These are phyloP conservation scores for Psophia crepitans DNA, from an alignment of 2,113 vertebrate genomes.

Conservation along the genomic window DNA sequence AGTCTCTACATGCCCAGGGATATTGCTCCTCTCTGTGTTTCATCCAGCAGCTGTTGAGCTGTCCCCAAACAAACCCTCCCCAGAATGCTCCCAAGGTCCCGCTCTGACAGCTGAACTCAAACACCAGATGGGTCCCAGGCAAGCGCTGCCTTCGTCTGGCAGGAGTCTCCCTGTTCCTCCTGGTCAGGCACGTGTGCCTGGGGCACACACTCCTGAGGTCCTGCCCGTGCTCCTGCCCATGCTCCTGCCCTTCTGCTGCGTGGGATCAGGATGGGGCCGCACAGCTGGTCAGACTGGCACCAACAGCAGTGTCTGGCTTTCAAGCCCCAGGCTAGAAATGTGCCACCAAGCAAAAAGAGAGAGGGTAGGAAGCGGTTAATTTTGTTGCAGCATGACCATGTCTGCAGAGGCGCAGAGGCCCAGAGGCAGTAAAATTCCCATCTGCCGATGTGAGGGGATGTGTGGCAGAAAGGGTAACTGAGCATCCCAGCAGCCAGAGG, in stretches of 20 bases:
- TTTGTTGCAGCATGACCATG: accelerated
- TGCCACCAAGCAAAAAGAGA: neutral
- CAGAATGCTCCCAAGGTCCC: accelerated
- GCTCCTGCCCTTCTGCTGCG: accelerated
- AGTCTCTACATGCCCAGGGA: neutral
- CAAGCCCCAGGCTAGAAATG: neutral
- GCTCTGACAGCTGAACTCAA: neutral
- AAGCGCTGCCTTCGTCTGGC: accelerated
- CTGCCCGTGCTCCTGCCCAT: neutral
- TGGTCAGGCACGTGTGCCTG: accelerated
- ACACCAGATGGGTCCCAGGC: neutral
- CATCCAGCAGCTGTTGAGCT: neutral
- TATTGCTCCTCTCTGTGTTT: neutral
- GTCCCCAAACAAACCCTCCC: neutral
- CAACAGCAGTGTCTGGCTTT: neutral
- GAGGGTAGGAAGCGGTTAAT: neutral
- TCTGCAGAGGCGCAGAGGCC: neutral
- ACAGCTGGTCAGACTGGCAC: neutral
- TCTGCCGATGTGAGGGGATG: neutral
- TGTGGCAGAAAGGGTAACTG: neutral
- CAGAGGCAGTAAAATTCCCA: neutral
- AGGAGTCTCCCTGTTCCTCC: neutral
- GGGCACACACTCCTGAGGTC: neutral
- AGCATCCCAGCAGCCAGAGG: neutral
- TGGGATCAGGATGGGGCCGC: too few relatives aligned